These are phyloP conservation scores for Rhodophaea formosa DNA, from an alignment of 2,888 invertebrate species.

Conservation along the genomic window DNA sequence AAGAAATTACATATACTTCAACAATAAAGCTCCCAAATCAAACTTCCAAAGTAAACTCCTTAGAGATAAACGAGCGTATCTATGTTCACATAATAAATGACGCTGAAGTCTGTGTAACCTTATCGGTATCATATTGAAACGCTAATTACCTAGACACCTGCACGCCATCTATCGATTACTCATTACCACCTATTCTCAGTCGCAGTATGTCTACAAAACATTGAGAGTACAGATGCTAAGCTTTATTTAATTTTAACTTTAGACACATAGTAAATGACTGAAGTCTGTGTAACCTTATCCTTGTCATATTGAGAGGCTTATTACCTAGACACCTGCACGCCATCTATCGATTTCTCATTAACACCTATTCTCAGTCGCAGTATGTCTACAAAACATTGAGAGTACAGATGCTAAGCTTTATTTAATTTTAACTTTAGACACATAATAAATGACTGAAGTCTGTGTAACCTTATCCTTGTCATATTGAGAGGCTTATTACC, in stretches of 20 bases:
- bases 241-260: not conserved
- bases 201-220: not conserved
- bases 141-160: slow-evolving; percentile 12
- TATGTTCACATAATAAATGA: no score
- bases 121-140: slow-evolving; percentile 6
- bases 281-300: not conserved
- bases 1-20: no score
- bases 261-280: no score
- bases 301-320: slow-evolving; percentile 7
- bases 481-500: slow-evolving; percentile 11
- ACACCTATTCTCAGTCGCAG: not conserved
- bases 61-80: no score
- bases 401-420: not conserved
- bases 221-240: not conserved
- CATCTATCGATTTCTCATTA: slow-evolving; percentile 18
- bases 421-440: not conserved
- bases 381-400: not conserved
- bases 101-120: not conserved
- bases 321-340: slow-evolving; percentile 10
- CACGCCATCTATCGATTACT: slow-evolving; percentile 17
- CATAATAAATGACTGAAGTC: no score
- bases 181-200: slow-evolving; percentile 6
- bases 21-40: no score
- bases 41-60: no score
- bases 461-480: not conserved